Evolutionary conservation across 2,888 invertebrate species (phyloP).

Genomic region (Amblyjoppa fuscipennis): DNA sequence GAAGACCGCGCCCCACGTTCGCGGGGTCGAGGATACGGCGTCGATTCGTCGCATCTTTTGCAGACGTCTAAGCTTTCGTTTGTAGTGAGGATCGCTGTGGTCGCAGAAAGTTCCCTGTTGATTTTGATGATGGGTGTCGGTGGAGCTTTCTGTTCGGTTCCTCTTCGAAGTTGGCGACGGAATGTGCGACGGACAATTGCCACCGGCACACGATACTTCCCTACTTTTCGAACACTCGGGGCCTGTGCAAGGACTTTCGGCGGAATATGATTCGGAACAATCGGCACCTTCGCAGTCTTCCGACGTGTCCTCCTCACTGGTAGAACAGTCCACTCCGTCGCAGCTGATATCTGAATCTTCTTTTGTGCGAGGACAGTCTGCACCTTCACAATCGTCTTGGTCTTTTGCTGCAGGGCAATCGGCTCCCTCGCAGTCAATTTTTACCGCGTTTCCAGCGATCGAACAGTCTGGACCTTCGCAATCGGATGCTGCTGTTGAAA

Average conservation of each 20-base stretch:
- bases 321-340: not conserved
- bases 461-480: conserved; percentile 39
- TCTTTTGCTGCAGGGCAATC: too few species aligned
- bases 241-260: not conserved
- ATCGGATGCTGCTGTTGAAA: not conserved
- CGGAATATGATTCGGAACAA: too few species aligned
- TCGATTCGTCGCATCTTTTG: conserved; percentile 66
- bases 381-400: too few species aligned
- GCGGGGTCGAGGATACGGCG: conserved; percentile 20
- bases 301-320: not conserved
- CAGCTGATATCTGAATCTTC: not conserved
- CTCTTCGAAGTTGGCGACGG: not conserved
- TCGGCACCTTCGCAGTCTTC: too few species aligned
- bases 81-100: conserved; percentile 69
- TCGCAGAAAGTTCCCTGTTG: conserved; percentile 59
- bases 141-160: not conserved
- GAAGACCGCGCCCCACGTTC: conserved; percentile 5
- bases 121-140: not conserved
- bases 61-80: conserved; percentile 65
- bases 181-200: not conserved
- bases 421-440: not conserved
- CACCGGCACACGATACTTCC: not conserved
- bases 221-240: not conserved
- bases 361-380: not conserved
- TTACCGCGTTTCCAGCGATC: not conserved